These are phyloP conservation scores for Mellivora capensis DNA, from an alignment of 2,113 vertebrate genomes.

Conservation along the genomic window DNA sequence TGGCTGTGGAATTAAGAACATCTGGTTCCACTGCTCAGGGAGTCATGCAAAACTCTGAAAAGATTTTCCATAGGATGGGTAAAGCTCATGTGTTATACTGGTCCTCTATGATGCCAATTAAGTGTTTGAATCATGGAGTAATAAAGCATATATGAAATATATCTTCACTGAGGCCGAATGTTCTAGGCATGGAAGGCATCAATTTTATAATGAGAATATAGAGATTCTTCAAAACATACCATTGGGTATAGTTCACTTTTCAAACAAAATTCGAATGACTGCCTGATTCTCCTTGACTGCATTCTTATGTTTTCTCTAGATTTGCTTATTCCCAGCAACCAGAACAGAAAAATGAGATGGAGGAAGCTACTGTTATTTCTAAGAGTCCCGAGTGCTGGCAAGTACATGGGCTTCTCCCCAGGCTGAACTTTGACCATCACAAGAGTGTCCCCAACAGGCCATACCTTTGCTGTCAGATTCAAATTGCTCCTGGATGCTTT, in stretches of 20 bases:
- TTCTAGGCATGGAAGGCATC: neutral
- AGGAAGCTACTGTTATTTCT: neutral
- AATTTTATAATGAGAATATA: neutral
- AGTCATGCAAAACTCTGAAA: neutral
- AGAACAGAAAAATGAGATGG: neutral
- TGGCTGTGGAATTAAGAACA: neutral
- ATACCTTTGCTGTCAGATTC: neutral
- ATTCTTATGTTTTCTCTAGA: neutral
- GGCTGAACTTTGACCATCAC: neutral
- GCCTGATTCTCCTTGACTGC: neutral
- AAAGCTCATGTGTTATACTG: neutral
- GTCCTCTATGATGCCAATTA: neutral
- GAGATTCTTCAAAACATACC: neutral
- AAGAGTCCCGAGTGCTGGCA: neutral
- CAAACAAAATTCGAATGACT: neutral
- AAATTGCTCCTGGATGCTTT: neutral
- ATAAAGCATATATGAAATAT: neutral
- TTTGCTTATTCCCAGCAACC: neutral
- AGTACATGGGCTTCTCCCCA: neutral
- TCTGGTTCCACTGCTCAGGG: neutral
- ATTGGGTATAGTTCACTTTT: neutral
- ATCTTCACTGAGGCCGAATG: neutral
- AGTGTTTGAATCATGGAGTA: neutral
- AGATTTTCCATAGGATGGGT: neutral
- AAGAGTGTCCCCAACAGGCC: neutral